A percentile compares a stretch with the other conserved stretches of the same genome.
Evolutionary conservation across 1,140 invertebrate genomes (phyloP).

Genomic region (Euwallacea similis): DNA sequence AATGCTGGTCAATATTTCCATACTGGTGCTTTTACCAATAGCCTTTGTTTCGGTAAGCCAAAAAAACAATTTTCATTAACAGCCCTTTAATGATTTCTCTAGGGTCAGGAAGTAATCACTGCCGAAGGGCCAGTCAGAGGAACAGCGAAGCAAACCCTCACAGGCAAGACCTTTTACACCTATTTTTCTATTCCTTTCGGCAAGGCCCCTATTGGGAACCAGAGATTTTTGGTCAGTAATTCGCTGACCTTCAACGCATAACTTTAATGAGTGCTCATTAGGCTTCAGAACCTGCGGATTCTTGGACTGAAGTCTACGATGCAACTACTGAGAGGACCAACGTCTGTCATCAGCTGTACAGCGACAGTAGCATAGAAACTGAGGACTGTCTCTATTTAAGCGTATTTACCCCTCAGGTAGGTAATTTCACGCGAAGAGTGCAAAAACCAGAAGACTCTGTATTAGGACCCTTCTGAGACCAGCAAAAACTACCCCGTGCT

Average conservation of each 20-base stretch:
- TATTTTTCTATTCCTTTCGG: slow-evolving; percentile 29
- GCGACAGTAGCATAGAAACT: slow-evolving; percentile 11
- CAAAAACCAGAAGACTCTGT: background rate
- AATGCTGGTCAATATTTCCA: no score
- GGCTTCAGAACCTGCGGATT: slow-evolving; percentile 17
- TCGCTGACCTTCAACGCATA: no score
- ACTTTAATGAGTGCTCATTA: background rate
- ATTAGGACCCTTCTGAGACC: slow-evolving; percentile 8
- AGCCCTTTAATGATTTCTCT: background rate
- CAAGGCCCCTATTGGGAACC: slow-evolving; percentile 18
- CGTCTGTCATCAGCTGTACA: slow-evolving; percentile 21
- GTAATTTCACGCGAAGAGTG: background rate
- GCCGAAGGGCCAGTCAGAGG: slow-evolving; percentile 27
- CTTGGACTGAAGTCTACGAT: slow-evolving; percentile 25
- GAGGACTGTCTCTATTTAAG: slow-evolving; percentile 27
- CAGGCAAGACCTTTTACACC: slow-evolving; percentile 20
- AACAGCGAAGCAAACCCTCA: slow-evolving; percentile 4
- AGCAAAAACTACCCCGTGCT: slow-evolving; percentile 15
- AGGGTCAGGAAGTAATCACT: slow-evolving; percentile 23
- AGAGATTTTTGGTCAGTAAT: slow-evolving; percentile 20
- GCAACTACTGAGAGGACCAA: slow-evolving; percentile 12
- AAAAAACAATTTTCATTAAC: background rate
- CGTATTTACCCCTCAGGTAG: slow-evolving; percentile 28
- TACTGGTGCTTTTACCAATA: background rate
- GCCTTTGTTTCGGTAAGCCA: background rate